Evolutionary conservation across 2,113 vertebrate genomes (phyloP), one percentile per base, ranked within the genome.

Genomic region (Dryoscopus gambensis): DNA sequence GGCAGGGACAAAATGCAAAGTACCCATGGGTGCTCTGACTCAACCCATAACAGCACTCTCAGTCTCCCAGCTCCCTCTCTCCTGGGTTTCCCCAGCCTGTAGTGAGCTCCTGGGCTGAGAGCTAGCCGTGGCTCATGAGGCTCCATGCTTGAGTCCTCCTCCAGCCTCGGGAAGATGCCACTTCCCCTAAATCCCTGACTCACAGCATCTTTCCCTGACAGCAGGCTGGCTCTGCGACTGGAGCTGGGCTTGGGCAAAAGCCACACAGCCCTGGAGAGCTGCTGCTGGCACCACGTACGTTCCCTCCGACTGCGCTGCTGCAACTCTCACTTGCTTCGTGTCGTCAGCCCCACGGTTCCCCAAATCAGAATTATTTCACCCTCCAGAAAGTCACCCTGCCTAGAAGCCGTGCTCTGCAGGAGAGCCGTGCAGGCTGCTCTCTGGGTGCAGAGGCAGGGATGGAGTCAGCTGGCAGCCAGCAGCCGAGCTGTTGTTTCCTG

Each of bases 151-250:
- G 10, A 50, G 3, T 19, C 23, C 52, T 89, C 27, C 64, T 47
- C 63, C 67, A 68, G 63, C 57, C 53, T 30, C 0, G 0, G 30
- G 27, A 24, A 80, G 33, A 80, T 0, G 0, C 33, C 0, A 1
- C 35, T 59, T 31, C 0, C 0, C 68, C 21, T 13, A 63, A 53
- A 78, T 40, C 46, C 59, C 71, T 92, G 85, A 65, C 68, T 90
- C 90, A 2, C 79, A 46, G 37, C 59, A 16, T 70, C 64, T 8
- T 83, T 80, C 88, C 74, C 63, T 4, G 4, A 16, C 22, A 90
- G 63, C 59, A 33, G 57, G 63, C 62, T 73, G 74, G 31, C 75
- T 86, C 76, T 5, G 2, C 0, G 3, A 2, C 6, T 4, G 73
- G 47, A 76, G 64, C 83, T 0, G 1, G 33, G 39, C 53, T 92